A percentile compares a stretch with the other conserved stretches of the same genome.
Conservation (phyloP, 2,113 vertebrate genomes). For the Syngnathus scovelli region DNA sequence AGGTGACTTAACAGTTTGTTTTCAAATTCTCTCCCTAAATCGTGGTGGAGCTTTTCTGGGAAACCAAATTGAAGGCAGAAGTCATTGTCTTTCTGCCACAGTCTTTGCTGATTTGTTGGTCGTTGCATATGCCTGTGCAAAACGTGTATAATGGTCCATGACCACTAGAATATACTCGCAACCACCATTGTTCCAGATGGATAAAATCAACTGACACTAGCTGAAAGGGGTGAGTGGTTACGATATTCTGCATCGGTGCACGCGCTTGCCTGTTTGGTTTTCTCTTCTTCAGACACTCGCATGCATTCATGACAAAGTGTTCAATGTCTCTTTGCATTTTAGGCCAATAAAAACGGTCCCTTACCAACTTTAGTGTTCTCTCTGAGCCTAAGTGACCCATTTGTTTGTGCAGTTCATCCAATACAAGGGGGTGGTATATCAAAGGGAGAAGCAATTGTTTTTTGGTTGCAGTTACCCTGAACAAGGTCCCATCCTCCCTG, state of each 20-base stretch:
- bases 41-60: neutral
- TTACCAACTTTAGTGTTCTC: no score
- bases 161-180: constrained; percentile 11
- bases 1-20: neutral
- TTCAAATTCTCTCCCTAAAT: neutral
- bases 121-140: neutral
- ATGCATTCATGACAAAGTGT: neutral
- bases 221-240: neutral
- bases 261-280: neutral
- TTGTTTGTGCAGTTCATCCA: no score
- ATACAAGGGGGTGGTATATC: neutral
- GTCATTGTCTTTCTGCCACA: neutral
- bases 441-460: neutral
- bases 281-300: neutral
- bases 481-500: neutral
- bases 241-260: neutral
- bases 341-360: no score
- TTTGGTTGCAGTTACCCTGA: neutral
- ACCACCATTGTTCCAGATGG: constrained; percentile 4
- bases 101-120: neutral
- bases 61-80: neutral
- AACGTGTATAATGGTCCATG: constrained; percentile 6
- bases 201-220: neutral
- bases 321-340: no score
- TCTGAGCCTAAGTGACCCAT: no score